phyloP scores from a whole-genome alignment of 2,113 vertebrate genomes.

The Fukomys damarensis region DNA sequence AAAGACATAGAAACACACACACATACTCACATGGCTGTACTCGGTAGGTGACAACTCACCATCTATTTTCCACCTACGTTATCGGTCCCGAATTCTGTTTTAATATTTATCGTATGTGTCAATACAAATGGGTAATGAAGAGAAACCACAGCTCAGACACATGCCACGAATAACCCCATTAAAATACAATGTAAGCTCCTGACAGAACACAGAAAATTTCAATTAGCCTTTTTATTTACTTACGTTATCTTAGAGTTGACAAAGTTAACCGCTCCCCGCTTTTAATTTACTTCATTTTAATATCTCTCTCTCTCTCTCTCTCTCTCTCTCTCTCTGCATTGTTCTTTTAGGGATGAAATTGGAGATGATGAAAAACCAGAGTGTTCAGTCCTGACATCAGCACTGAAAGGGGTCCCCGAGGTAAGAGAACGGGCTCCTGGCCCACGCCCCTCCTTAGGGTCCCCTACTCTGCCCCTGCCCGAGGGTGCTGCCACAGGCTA shows the following conservation, averaged over 20 bases:
- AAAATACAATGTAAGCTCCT: slow-evolving; percentile 70
- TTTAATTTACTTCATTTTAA: slow-evolving; percentile 48
- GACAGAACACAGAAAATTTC: slow-evolving; percentile 46
- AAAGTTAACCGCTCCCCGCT: not conserved
- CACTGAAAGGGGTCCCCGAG: not conserved
- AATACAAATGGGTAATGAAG: slow-evolving; percentile 80
- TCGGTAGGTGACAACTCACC: slow-evolving; percentile 65
- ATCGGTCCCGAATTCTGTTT: slow-evolving; percentile 75
- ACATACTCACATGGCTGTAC: not conserved
- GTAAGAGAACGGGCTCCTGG: not conserved
- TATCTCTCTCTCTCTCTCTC: not conserved
- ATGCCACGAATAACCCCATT: slow-evolving; percentile 62
- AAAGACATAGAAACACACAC: slow-evolving; percentile 50
- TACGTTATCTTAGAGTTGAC: slow-evolving; percentile 27
- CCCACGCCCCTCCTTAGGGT: not conserved
- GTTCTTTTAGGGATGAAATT: not conserved
- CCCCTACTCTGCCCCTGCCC: not conserved
- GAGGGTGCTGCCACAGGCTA: not conserved
- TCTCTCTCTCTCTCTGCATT: not conserved
- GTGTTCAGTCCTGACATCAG: not conserved
- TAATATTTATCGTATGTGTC: slow-evolving; percentile 81
- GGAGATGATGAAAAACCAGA: not conserved
- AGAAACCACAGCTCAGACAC: slow-evolving; percentile 65
- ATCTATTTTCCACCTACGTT: slow-evolving; percentile 70
- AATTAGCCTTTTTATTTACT: slow-evolving; percentile 46